Evolutionary conservation across 2,113 vertebrate genomes (phyloP), one percentile per base, ranked within the genome.

Genomic region (Cepphus grylle): DNA sequence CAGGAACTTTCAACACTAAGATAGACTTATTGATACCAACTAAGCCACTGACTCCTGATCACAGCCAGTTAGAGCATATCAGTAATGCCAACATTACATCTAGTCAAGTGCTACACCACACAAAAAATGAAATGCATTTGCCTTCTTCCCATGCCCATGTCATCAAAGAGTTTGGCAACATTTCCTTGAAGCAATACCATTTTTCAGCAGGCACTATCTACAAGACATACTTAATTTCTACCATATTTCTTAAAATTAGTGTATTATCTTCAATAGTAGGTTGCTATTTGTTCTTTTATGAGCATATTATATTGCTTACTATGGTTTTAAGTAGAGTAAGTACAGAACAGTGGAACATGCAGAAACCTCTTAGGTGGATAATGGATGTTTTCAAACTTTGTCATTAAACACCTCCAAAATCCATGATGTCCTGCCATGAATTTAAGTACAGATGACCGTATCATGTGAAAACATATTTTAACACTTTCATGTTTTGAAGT

Each of bases 51-150:
- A 42, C 11, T 23, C 17, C 62, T 73, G 32, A 71, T 53, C 42
- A 55, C 78, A 53, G 47, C 8, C 52, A 80, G 32, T 16, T 32
- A 55, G 5, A 81, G 52, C 25, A 6, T 30, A 17, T 1, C 53
- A 50, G 26, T 1, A 16, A 56, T 8, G 5, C 36, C 12, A 5
- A 8, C 34, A 15, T 1, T 1, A 21, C 40, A 38, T 0, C 42
- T 27, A 63, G 42, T 15, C 18, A 26, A 86, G 34, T 4, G 61
- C 73, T 53, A 11, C 49, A 34, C 3, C 53, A 76, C 22, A 72
- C 22, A 43, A 42, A 32, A 45, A 59, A 32, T 15, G 0, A 65
- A 66, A 36, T 23, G 43, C 34, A 5, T 30, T 6, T 77, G 43
- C 55, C 26, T 34, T 10, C 52, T 17, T 74, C 49, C 40, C 18